These are phyloP conservation scores for Casuarius casuarius DNA, from an alignment of 2,113 vertebrate genomes.

Conservation along the genomic window DNA sequence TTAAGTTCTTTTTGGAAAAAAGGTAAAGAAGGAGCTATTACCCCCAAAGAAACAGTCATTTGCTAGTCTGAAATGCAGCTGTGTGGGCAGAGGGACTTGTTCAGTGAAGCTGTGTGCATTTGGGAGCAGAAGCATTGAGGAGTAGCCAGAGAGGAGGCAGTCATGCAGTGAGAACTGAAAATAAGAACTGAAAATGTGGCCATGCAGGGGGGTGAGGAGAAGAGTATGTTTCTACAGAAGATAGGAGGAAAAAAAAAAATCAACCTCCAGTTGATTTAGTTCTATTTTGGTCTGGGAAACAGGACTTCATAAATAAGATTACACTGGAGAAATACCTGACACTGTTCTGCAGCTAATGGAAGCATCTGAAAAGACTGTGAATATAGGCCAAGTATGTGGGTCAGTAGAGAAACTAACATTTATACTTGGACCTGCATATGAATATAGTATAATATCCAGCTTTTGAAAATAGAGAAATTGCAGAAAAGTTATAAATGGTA, in stretches of 20 bases:
- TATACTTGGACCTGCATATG: slow-evolving; percentile 38
- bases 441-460: slow-evolving; percentile 41
- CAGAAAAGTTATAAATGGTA: neutral
- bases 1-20: neutral
- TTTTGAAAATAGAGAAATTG: slow-evolving; percentile 40
- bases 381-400: slow-evolving; percentile 61
- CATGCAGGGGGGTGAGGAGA: neutral
- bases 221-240: neutral
- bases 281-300: slow-evolving; percentile 30
- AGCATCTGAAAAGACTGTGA: slow-evolving; percentile 48
- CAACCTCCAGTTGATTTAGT: neutral
- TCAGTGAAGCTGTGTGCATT: neutral
- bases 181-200: neutral
- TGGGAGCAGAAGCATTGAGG: neutral
- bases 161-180: neutral
- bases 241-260: neutral
- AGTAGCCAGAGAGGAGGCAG: neutral
- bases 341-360: slow-evolving; percentile 29
- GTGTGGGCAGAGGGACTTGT: neutral
- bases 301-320: slow-evolving; percentile 53
- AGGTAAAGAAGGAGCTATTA: neutral
- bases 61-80: neutral
- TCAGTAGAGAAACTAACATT: slow-evolving; percentile 58
- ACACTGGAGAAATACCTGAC: slow-evolving; percentile 37
- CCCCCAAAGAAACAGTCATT: neutral